Conservation (phyloP, 2,888 invertebrate species). For the Baronia brevicornis region DNA sequence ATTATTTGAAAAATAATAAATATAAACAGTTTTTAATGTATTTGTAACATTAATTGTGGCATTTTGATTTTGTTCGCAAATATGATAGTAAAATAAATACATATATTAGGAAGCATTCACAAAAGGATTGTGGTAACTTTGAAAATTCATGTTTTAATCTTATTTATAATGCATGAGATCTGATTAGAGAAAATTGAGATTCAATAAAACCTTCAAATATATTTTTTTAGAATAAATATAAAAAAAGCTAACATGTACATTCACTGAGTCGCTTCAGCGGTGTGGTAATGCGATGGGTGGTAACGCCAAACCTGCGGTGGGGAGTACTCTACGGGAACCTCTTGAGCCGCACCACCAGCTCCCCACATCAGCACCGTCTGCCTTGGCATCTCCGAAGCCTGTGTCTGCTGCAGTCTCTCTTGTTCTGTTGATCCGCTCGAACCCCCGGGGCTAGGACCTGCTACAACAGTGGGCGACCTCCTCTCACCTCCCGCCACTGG, state of each 20-base stretch:
- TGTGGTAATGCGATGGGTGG: slow-evolving; percentile 68
- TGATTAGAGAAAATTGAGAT: no score
- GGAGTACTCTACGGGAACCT: slow-evolving; percentile 63
- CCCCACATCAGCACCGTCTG: slow-evolving; percentile 98
- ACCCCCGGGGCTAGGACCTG: slow-evolving; percentile 66
- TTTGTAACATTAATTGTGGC: no score
- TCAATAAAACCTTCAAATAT: slow-evolving; percentile 1
- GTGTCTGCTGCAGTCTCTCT: slow-evolving; percentile 54
- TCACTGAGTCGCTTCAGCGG: slow-evolving; percentile 70
- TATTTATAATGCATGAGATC: no score
- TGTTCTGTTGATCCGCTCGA: slow-evolving; percentile 62
- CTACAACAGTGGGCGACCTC: slow-evolving; percentile 76
- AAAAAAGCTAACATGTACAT: slow-evolving; percentile 28
- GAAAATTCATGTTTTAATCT: no score
- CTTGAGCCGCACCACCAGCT: slow-evolving; percentile 65
- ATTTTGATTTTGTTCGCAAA: no score
- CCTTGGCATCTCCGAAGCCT: slow-evolving; percentile 78
- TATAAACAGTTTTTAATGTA: no score
- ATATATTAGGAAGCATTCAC: no score
- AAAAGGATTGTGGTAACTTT: no score
- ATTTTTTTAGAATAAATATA: slow-evolving; percentile 29
- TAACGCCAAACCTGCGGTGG: slow-evolving; percentile 73
- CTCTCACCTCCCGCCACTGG: slow-evolving; percentile 78
- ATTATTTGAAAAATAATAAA: no score
- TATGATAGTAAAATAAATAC: no score